Percentiles rank a stretch among this genome's conserved stretches.
These are phyloP conservation scores for Coenonympha glycerion DNA, from an alignment of 2,888 invertebrate species.

Conservation along the genomic window DNA sequence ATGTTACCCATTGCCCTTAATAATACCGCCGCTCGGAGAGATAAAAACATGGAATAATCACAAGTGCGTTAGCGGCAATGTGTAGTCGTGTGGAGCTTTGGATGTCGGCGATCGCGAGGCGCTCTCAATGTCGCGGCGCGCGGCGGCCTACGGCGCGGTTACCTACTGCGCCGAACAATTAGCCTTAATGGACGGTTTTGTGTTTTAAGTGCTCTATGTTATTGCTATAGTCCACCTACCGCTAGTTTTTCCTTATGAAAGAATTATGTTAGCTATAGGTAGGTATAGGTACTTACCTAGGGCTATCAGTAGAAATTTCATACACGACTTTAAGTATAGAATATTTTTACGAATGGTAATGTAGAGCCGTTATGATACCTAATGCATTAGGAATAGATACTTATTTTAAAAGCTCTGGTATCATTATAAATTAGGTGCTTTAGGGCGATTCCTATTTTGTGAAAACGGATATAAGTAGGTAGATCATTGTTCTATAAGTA, in stretches of 20 bases:
- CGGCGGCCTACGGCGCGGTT: conserved; percentile 18
- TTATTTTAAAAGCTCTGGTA: too few species aligned
- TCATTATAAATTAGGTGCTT: too few species aligned
- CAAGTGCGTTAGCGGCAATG: conserved; percentile 68
- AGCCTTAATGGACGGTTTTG: conserved; percentile 17
- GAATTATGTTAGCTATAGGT: not conserved
- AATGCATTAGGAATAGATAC: too few species aligned
- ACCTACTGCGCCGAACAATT: conserved; percentile 14
- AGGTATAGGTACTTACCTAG: not conserved
- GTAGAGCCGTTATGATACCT: too few species aligned
- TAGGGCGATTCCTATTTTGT: too few species aligned
- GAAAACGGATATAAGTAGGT: too few species aligned
- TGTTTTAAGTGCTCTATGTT: conserved; percentile 17
- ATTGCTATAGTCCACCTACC: not conserved
- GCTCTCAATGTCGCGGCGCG: conserved; percentile 21
- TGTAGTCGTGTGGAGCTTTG: conserved; percentile 60
- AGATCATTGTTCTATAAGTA: too few species aligned
- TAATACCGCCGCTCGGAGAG: conserved; percentile 67
- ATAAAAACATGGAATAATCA: conserved; percentile 74
- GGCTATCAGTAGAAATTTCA: too few species aligned
- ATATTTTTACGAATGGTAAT: too few species aligned
- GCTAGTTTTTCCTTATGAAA: too few species aligned
- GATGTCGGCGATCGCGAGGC: conserved; percentile 23
- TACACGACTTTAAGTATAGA: too few species aligned
- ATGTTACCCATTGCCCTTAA: too few species aligned